Evolutionary conservation across 2,113 vertebrate genomes (phyloP).

Genomic region (Brienomyrus brachyistius): DNA sequence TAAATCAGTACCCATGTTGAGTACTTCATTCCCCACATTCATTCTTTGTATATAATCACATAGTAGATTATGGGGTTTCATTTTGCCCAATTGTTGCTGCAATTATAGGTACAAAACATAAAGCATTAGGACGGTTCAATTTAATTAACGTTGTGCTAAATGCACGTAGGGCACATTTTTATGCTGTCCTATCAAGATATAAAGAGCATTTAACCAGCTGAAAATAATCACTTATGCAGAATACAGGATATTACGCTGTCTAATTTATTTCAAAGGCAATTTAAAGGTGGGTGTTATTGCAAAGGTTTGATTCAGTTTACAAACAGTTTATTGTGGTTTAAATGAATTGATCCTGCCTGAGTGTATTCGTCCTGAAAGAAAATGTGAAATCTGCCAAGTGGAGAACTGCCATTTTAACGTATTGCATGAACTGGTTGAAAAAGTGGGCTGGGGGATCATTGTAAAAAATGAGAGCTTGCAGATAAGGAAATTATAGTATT

Average conservation of each 20-base stretch:
- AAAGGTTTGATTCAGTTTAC: background rate
- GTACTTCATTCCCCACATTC: conserved; percentile 40
- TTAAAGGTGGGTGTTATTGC: background rate
- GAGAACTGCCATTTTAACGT: background rate
- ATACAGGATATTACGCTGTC: background rate
- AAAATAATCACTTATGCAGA: background rate
- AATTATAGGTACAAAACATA: background rate
- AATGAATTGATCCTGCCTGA: background rate
- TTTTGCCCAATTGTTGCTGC: background rate
- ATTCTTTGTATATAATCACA: background rate
- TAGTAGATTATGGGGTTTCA: background rate
- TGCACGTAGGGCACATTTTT: background rate
- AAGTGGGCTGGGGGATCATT: conserved; percentile 22
- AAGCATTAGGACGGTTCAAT: background rate
- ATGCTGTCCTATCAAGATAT: background rate
- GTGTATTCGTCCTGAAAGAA: background rate
- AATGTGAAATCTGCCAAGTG: conserved; percentile 1
- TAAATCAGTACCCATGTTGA: conserved; percentile 60
- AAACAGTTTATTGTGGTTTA: conserved; percentile 34
- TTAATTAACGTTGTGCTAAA: background rate
- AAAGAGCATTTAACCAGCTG: background rate
- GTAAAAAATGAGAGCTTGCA: conserved; percentile 32
- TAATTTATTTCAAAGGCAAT: background rate
- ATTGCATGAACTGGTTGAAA: background rate
- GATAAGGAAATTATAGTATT: conserved; percentile 38